A percentile compares a stretch with the other conserved stretches of the same genome.
phyloP scores from a whole-genome alignment of 2,113 vertebrate species.

The Motacilla tschutschensis region DNA sequence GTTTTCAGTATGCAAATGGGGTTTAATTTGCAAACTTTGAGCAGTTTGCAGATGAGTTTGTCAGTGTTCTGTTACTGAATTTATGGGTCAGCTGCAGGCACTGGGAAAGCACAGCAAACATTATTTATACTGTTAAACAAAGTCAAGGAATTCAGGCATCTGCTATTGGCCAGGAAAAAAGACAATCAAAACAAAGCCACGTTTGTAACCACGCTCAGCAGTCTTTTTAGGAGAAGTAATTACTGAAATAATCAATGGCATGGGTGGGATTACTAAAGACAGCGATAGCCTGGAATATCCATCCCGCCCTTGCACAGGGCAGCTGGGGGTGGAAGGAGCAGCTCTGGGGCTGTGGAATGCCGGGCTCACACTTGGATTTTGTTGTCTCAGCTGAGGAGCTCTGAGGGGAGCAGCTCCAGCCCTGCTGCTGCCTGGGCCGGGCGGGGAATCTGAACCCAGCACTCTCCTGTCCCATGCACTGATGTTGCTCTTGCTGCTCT shows the following conservation, averaged over 20 bases:
- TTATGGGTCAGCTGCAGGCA: neutral
- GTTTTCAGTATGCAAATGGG: neutral
- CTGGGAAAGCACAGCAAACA: neutral
- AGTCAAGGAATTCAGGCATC: conserved; percentile 39
- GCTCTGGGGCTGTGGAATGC: conserved; percentile 27
- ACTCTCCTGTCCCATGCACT: neutral
- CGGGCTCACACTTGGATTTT: neutral
- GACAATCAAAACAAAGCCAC: conserved; percentile 30
- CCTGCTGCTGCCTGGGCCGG: neutral
- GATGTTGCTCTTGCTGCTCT: neutral
- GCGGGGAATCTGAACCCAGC: neutral
- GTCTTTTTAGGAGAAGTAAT: conserved; percentile 47
- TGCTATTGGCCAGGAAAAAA: neutral
- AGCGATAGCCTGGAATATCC: neutral
- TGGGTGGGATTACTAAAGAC: conserved; percentile 38
- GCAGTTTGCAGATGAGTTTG: conserved; percentile 21
- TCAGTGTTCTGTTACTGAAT: neutral
- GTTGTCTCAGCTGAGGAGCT: conserved; percentile 47
- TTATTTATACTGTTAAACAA: conserved; percentile 21
- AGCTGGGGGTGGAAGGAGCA: conserved; percentile 4
- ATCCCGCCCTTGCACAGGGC: neutral
- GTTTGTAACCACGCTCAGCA: conserved; percentile 35
- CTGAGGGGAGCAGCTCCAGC: conserved; percentile 1
- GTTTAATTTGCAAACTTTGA: conserved; percentile 31
- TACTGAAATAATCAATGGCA: conserved; percentile 44